Base-by-base conservation (phyloP, 2,113 vertebrate species). In the Opisthocomus hoazin region DNA sequence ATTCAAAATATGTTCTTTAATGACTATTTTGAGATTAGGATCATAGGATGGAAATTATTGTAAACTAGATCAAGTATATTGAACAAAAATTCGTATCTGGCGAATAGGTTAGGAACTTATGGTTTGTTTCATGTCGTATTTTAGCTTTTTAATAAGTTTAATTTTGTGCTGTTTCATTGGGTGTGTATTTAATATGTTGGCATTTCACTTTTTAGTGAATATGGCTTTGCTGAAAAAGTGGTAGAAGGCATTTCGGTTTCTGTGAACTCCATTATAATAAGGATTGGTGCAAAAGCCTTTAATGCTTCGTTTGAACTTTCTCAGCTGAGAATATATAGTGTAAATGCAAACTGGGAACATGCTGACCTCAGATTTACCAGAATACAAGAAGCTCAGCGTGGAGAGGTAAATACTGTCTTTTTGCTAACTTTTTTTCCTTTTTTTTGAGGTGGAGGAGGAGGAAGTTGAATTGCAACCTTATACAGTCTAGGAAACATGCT, bases 191-290 rank as follows among this genome's bases (percentile, higher is more conserved):
- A 92, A 95, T 88, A 48, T 68, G 14, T 93, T 93, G 90, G 9
- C 51, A 80, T 97, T 98, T 97, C 81, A 45, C 85, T 96, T 97
- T 97, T 20, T 97, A 99, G 99, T 97, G 99, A 99, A 96, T 99
- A 99, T 85, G 99, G 99, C 96, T 99, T 99, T 98, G 99, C 99
- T 79, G 99, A 99, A 98, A 99, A 99, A 97, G 99, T 99, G 80
- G 99, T 99, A 36, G 99, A 99, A 97, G 99, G 99, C 66, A 99
- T 99, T 94, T 99, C 99, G 13, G 98, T 99, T 95, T 99, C 99
- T 90, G 99, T 99, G 93, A 99, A 99, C 97, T 99, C 99, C 96
- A 99, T 99, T 84, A 82, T 99, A 87, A 99, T 99, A 96, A 97
- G 99, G 95, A 99, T 99, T 98, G 98, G 99, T 18, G 99, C 99